Conservation (phyloP, 2,888 invertebrate species). For the Syrphus vitripennis region DNA sequence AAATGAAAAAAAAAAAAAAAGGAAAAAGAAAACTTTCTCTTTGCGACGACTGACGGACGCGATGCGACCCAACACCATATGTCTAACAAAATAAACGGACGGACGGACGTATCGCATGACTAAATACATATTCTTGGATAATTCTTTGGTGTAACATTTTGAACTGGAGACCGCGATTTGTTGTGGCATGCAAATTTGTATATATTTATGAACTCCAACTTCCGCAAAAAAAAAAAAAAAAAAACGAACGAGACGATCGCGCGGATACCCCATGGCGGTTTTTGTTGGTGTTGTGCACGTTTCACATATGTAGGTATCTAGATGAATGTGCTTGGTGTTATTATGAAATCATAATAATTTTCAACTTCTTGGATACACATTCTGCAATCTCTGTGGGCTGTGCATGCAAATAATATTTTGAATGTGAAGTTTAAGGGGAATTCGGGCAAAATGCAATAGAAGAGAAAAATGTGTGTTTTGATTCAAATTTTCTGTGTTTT, state of each 20-base stretch:
- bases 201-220: not conserved
- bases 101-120: slow-evolving; percentile 19
- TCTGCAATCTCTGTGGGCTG: not conserved
- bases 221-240: slow-evolving; percentile 27
- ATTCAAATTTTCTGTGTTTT: not conserved
- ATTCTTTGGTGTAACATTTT: slow-evolving; percentile 31
- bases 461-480: slow-evolving; percentile 20
- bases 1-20: slow-evolving; percentile 1
- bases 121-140: slow-evolving; percentile 33
- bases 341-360: slow-evolving; percentile 45
- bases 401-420: not conserved
- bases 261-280: slow-evolving; percentile 39
- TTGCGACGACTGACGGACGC: not conserved
- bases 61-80: slow-evolving; percentile 2
- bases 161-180: slow-evolving; percentile 1
- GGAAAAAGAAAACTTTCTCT: slow-evolving; percentile 65
- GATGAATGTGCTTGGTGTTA: slow-evolving; percentile 41
- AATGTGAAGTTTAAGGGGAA: not conserved
- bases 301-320: slow-evolving; percentile 21
- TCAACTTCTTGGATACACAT: slow-evolving; percentile 33
- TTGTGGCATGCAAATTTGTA: slow-evolving; percentile 49
- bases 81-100: not conserved
- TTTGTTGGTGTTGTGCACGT: not conserved
- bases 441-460: not conserved
- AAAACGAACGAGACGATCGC: not conserved